These are phyloP conservation scores for Pantherophis alleghaniensis DNA, from an alignment of 2,797 vertebrate species.

Conservation along the genomic window DNA sequence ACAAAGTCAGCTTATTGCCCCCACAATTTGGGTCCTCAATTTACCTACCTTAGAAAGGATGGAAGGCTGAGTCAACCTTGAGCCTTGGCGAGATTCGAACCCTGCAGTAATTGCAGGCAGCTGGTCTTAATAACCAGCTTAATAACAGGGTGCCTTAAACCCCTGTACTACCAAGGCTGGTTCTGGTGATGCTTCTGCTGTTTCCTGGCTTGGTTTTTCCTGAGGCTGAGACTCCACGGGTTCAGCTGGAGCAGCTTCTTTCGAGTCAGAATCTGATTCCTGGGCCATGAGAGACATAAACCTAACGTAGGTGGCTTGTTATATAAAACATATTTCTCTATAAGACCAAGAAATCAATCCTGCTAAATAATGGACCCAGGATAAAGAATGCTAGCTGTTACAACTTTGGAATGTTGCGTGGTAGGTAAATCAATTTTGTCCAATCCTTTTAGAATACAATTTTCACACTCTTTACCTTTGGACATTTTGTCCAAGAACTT, in stretches of 20 bases:
- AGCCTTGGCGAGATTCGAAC: too few relatives aligned
- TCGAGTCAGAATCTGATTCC: not conserved
- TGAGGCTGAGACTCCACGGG: not conserved
- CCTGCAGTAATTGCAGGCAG: too few relatives aligned
- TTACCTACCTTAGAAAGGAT: too few relatives aligned
- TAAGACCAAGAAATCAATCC: not conserved
- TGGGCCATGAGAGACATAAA: not conserved
- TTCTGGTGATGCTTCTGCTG: not conserved
- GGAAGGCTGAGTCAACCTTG: too few relatives aligned
- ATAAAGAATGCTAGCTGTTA: not conserved
- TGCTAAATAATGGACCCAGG: not conserved
- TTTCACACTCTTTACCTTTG: not conserved
- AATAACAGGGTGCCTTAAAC: too few relatives aligned
- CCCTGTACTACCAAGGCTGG: too few relatives aligned
- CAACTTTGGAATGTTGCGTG: not conserved
- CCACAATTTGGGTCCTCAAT: too few relatives aligned
- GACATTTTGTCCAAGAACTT: not conserved
- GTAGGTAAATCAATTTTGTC: not conserved
- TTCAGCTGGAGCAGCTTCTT: not conserved
- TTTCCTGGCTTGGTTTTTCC: not conserved
- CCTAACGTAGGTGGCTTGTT: not conserved
- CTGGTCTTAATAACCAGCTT: too few relatives aligned
- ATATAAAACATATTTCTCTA: not conserved
- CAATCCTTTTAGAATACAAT: not conserved
- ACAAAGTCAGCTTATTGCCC: too few relatives aligned